These are phyloP conservation scores for Phalacrocorax carbo DNA, from an alignment of 2,113 vertebrate genomes.

Conservation along the genomic window DNA sequence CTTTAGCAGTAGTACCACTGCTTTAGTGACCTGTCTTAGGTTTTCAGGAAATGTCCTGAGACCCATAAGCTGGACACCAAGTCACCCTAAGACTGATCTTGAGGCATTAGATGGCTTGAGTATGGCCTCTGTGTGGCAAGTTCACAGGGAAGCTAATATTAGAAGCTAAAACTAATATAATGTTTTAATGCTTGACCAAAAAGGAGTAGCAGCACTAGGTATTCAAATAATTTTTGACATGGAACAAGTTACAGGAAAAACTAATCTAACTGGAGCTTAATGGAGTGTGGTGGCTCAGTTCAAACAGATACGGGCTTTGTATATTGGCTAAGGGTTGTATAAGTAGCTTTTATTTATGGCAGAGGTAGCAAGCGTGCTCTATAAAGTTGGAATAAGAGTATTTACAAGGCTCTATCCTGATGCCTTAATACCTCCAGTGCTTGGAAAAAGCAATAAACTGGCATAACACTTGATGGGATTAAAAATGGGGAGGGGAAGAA, in stretches of 20 bases:
- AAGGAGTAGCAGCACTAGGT: not conserved
- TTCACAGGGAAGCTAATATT: not conserved
- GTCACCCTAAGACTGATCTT: not conserved
- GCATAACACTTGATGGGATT: not conserved
- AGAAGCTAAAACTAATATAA: not conserved
- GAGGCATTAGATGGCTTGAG: fast-evolving
- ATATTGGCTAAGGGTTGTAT: fast-evolving
- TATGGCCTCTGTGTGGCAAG: not conserved
- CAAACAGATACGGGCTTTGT: not conserved
- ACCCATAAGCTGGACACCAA: not conserved
- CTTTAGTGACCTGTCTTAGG: not conserved
- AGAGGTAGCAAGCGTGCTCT: not conserved
- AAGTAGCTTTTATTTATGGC: not conserved
- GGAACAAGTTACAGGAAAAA: not conserved
- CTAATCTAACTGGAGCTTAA: not conserved
- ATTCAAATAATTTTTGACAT: not conserved
- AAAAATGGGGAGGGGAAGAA: not conserved
- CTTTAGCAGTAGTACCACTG: not conserved
- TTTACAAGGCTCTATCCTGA: not conserved
- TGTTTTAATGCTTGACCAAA: not conserved
- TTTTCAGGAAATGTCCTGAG: not conserved
- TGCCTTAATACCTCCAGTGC: not conserved
- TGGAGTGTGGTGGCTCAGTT: not conserved
- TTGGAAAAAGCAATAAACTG: not conserved
- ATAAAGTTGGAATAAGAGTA: not conserved